phyloP scores from a whole-genome alignment of 2,113 vertebrate genomes.

The Pelobates fuscus region DNA sequence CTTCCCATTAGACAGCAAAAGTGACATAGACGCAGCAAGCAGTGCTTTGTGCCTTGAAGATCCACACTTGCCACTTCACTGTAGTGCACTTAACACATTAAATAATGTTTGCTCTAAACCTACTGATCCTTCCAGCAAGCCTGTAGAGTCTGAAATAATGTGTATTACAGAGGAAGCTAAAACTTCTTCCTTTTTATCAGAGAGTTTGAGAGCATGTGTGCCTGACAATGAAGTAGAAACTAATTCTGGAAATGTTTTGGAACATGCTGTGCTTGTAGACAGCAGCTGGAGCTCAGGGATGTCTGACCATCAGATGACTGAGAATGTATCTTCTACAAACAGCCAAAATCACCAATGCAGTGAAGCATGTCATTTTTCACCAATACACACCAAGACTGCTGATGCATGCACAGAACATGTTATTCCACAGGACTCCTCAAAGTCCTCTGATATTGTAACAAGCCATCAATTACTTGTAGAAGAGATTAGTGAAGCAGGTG shows the following conservation, averaged over 20 bases:
- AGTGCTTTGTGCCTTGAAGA: conserved; percentile 23
- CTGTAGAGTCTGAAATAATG: background rate
- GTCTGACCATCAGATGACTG: background rate
- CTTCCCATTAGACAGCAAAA: background rate
- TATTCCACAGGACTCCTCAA: background rate
- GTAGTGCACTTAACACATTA: background rate
- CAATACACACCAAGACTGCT: background rate
- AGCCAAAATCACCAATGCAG: background rate
- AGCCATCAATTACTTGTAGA: background rate
- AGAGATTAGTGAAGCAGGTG: background rate
- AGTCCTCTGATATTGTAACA: background rate
- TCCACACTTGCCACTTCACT: conserved; percentile 1
- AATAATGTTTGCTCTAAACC: background rate
- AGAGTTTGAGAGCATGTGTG: background rate
- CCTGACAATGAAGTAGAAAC: background rate
- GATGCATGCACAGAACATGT: background rate
- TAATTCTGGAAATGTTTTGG: background rate
- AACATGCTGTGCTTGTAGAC: background rate
- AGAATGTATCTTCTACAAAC: too few species aligned
- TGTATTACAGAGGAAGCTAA: background rate
- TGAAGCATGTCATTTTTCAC: background rate
- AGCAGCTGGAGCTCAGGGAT: background rate
- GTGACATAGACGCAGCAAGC: background rate
- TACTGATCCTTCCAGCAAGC: background rate
- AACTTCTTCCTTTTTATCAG: too few species aligned